Conservation (phyloP, 2,888 invertebrate genomes). For the Parnassius smintheus region DNA sequence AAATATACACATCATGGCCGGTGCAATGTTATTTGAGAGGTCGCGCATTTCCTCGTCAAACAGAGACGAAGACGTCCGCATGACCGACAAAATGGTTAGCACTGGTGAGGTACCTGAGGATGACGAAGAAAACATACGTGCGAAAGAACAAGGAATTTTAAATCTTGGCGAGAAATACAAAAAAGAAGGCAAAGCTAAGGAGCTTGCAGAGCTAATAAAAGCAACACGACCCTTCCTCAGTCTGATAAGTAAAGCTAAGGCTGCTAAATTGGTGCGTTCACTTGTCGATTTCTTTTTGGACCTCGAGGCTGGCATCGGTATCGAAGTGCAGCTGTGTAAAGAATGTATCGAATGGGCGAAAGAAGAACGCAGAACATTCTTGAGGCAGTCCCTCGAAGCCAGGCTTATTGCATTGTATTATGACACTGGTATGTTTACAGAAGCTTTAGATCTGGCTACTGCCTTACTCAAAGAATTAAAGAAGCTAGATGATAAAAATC, state of each 20-base stretch:
- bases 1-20: constrained; percentile 87
- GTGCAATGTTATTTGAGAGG: constrained; percentile 94
- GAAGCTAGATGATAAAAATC: constrained; percentile 99
- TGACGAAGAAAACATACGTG: constrained; percentile 94
- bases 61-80: constrained; percentile 87
- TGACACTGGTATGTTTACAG: constrained; percentile 94
- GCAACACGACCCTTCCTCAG: constrained; percentile 97
- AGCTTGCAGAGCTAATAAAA: constrained; percentile 95
- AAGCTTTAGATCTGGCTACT: constrained; percentile 91
- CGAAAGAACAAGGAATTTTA: constrained; percentile 96
- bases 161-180: constrained; percentile 95
- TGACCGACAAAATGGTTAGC: constrained; percentile 88
- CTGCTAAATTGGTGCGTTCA: constrained; percentile 97
- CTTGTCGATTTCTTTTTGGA: constrained; percentile 98
- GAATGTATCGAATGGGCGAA: constrained; percentile 99
- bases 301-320: constrained; percentile 97
- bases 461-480: constrained; percentile 96
- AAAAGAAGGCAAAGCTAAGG: constrained; percentile 96
- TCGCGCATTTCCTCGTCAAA: constrained; percentile 88
- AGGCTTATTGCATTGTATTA: constrained; percentile 96
- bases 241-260: constrained; percentile 98
- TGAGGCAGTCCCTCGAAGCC: constrained; percentile 97
- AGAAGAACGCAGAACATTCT: constrained; percentile 97
- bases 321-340: constrained; percentile 95
- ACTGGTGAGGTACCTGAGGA: constrained; percentile 88